These are phyloP conservation scores for Anoplopoma fimbria DNA, from an alignment of 2,113 vertebrate species.

Conservation along the genomic window DNA sequence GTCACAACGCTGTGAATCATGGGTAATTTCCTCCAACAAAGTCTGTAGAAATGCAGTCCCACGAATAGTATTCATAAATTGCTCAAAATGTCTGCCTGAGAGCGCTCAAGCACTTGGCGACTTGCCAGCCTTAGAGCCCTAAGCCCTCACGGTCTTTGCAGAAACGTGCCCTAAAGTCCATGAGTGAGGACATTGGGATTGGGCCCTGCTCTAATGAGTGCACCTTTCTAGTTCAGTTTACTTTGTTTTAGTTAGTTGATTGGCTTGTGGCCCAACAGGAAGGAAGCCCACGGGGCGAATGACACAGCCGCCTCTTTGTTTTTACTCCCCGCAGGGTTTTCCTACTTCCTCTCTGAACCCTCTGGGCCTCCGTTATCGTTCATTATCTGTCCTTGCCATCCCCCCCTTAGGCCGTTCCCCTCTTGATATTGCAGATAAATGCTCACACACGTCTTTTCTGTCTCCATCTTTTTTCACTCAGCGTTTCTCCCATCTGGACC, in stretches of 20 bases:
- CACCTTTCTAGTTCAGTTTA: not conserved
- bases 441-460: not conserved
- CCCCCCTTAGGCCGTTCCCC: not conserved
- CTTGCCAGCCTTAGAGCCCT: too few species aligned
- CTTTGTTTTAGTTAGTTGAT: constrained; percentile 10
- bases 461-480: not conserved
- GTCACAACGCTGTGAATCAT: too few species aligned
- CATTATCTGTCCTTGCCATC: constrained; percentile 2
- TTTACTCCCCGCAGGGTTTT: constrained; percentile 15
- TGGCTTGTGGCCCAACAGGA: constrained; percentile 55
- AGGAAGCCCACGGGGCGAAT: constrained; percentile 43
- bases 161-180: too few species aligned
- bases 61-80: too few species aligned
- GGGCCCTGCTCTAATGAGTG: too few species aligned
- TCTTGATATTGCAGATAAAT: constrained; percentile 2
- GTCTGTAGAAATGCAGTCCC: too few species aligned
- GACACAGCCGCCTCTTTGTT: constrained; percentile 70
- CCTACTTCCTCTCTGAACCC: constrained; percentile 10
- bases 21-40: too few species aligned
- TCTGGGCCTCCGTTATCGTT: constrained; percentile 27
- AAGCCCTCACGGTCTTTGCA: too few species aligned
- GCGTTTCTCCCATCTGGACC: not conserved
- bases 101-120: too few species aligned
- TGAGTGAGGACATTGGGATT: too few species aligned
- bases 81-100: too few species aligned